Percentiles rank a stretch among this genome's conserved stretches.
Evolutionary conservation across 2,797 vertebrate species (phyloP).

Genomic region (Brachymystax lenok): DNA sequence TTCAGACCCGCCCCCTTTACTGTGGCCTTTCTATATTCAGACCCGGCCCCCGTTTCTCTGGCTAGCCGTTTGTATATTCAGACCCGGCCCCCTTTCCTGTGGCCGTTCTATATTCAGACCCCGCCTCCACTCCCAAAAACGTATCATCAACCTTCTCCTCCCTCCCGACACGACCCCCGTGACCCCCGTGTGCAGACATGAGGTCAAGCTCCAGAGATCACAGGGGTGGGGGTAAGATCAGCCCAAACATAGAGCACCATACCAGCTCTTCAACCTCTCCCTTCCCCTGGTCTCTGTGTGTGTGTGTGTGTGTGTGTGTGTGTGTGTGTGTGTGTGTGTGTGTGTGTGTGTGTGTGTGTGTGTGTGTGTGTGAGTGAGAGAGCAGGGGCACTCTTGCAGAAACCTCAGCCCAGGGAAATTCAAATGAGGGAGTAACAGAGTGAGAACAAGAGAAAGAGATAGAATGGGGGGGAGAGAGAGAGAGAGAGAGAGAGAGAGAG

Average conservation of each 20-base stretch:
- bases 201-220: conserved; percentile 84
- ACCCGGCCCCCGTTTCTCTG: conserved; percentile 12
- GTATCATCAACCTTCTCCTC: conserved; percentile 36
- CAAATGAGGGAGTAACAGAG: conserved; percentile 80
- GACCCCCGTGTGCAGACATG: conserved; percentile 74
- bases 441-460: conserved; percentile 62
- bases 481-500: conserved; percentile 49
- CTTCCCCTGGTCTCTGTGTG: no score
- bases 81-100: conserved; percentile 31
- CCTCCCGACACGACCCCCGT: conserved; percentile 54
- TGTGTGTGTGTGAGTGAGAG: no score
- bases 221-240: conserved; percentile 32
- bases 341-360: no score
- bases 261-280: no score
- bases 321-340: conserved; percentile 34
- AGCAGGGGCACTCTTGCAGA: conserved; percentile 93
- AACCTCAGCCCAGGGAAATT: conserved; percentile 94
- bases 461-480: conserved; percentile 47
- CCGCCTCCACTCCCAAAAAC: conserved; percentile 16
- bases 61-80: conserved; percentile 47
- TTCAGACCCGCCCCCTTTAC: no score
- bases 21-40: not conserved
- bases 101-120: conserved; percentile 36
- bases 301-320: conserved; percentile 1
- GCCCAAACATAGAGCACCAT: no score